Percentiles rank a stretch among this genome's conserved stretches.
Evolutionary conservation across 2,797 vertebrate species (phyloP).

Genomic region (Aldrovandia affinis): DNA sequence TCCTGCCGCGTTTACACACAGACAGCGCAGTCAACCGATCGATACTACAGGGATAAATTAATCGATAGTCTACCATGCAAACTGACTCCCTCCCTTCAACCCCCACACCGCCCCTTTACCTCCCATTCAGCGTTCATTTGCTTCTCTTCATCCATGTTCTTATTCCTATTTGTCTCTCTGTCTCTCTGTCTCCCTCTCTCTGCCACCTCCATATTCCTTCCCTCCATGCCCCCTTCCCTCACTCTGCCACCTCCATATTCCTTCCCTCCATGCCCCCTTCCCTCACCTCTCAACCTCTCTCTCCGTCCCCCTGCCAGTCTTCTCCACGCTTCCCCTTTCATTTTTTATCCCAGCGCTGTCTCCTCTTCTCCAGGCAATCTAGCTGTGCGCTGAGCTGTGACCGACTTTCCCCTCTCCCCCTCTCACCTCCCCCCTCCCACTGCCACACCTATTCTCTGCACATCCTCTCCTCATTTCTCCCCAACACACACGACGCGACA

Average conservation of each 20-base stretch:
- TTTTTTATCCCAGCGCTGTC: constrained; percentile 52
- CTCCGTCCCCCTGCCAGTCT: constrained; percentile 36
- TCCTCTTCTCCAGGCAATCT: constrained; percentile 45
- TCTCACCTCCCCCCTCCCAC: background rate
- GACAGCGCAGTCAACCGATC: constrained; percentile 6
- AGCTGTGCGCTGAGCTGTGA: constrained; percentile 36
- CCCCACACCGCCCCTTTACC: too few species aligned
- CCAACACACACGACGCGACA: background rate
- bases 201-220: constrained; percentile 27
- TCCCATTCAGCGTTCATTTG: constrained; percentile 38
- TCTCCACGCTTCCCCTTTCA: constrained; percentile 30
- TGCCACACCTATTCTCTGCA: background rate
- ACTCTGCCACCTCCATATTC: constrained; percentile 33
- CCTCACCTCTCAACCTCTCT: constrained; percentile 59
- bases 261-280: constrained; percentile 52
- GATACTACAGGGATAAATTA: constrained; percentile 21
- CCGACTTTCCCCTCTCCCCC: constrained; percentile 11
- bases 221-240: constrained; percentile 36
- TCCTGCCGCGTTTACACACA: constrained; percentile 37
- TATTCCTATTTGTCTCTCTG: too few species aligned
- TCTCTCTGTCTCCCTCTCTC: constrained; percentile 44
- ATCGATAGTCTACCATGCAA: constrained; percentile 3
- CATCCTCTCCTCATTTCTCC: background rate
- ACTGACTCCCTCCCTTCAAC: background rate
- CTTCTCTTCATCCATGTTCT: constrained; percentile 42